Evolutionary conservation across 2,888 invertebrate species (phyloP).

Genomic region (Lagria hirta): DNA sequence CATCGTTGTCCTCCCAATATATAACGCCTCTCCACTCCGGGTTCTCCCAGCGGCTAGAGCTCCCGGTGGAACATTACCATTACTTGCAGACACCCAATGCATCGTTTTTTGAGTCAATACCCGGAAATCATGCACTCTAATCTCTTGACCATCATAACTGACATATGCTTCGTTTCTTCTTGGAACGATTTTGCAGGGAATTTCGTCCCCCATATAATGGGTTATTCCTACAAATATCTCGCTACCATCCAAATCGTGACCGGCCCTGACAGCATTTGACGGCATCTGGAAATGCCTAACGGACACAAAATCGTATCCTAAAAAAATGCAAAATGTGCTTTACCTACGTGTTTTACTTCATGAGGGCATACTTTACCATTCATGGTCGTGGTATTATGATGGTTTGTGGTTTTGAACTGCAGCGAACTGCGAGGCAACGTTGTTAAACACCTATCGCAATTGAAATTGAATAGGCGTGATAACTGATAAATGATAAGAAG

Average conservation of each 20-base stretch:
- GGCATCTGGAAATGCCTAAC: slow-evolving; percentile 7
- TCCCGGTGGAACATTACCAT: slow-evolving; percentile 46
- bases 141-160: slow-evolving; percentile 23
- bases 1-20: slow-evolving; percentile 45
- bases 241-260: slow-evolving; percentile 9
- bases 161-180: slow-evolving; percentile 31
- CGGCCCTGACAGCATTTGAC: slow-evolving; percentile 9
- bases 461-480: no score
- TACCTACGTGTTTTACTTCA: no score
- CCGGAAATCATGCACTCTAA: slow-evolving; percentile 19
- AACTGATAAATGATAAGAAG: no score
- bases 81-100: slow-evolving; percentile 28
- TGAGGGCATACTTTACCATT: no score
- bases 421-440: no score
- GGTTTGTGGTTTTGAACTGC: no score
- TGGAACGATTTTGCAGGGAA: slow-evolving; percentile 30
- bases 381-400: no score
- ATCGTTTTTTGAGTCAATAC: slow-evolving; percentile 9
- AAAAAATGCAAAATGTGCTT: no score
- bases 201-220: slow-evolving; percentile 3
- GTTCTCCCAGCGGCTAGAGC: slow-evolving; percentile 51
- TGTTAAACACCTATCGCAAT: no score
- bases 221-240: slow-evolving; percentile 7
- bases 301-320: slow-evolving; percentile 13
- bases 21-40: slow-evolving; percentile 48